Evolutionary conservation across 64 coral and sea anemone species (phyloP).

Genomic region (Pachyseris speciosa): DNA sequence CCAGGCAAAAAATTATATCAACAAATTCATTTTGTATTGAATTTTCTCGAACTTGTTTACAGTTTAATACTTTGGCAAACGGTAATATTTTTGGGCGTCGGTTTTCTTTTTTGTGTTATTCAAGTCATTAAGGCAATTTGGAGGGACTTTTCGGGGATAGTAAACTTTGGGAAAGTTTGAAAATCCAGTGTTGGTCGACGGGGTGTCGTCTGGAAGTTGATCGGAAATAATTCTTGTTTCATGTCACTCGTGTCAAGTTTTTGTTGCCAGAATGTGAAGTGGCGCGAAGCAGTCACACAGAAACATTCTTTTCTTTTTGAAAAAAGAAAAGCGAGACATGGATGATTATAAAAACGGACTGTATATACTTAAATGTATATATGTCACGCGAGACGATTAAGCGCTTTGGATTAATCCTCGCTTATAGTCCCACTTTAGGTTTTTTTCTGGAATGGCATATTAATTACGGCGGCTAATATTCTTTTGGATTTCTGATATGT

Average conservation of each 20-base stretch:
- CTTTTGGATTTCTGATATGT: background rate
- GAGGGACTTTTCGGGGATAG: background rate
- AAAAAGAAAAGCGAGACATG: background rate
- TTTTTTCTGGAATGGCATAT: slow-evolving; percentile 43
- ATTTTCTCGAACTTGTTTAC: slow-evolving; percentile 21
- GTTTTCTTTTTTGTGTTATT: background rate
- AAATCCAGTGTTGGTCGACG: background rate
- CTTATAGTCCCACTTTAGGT: background rate
- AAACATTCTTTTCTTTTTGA: background rate
- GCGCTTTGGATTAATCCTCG: slow-evolving; percentile 32
- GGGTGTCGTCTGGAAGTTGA: background rate
- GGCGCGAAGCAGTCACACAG: background rate
- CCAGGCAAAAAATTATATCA: slow-evolving; percentile 19
- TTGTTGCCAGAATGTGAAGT: background rate
- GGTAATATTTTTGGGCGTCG: background rate
- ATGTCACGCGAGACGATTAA: slow-evolving; percentile 50
- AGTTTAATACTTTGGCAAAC: background rate
- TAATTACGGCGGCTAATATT: slow-evolving; percentile 35
- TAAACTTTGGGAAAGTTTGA: background rate
- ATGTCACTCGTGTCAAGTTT: background rate
- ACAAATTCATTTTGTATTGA: slow-evolving; percentile 30
- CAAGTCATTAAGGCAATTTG: background rate
- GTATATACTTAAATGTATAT: background rate
- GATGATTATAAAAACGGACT: slow-evolving; percentile 18
- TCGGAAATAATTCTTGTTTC: slow-evolving; percentile 45